Percentiles rank a stretch among this genome's conserved stretches.
Evolutionary conservation across 2,888 invertebrate genomes (phyloP).

Genomic region (Oxytorus armatus): DNA sequence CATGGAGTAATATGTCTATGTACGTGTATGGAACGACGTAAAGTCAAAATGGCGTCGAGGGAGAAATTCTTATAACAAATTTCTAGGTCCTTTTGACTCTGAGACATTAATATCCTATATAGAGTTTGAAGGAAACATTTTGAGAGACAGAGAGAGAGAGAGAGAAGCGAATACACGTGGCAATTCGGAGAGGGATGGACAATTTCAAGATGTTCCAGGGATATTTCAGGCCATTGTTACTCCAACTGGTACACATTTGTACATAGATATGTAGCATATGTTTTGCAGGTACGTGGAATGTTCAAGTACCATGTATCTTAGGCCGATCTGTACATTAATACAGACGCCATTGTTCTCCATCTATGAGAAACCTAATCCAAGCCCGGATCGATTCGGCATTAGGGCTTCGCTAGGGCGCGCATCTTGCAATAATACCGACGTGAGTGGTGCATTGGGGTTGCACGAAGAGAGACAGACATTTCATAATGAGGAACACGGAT

Average conservation of each 20-base stretch:
- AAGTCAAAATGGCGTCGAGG: too few species aligned
- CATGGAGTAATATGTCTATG: too few species aligned
- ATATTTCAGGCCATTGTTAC: conserved; percentile 8
- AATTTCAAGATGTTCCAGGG: conserved; percentile 17
- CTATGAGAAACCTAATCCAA: too few species aligned
- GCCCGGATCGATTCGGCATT: conserved; percentile 39
- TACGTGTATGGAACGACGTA: too few species aligned
- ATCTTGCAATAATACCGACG: conserved; percentile 9
- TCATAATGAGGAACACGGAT: too few species aligned
- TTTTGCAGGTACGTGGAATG: neutral
- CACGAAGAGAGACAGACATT: too few species aligned
- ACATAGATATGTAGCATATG: neutral
- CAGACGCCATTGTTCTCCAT: neutral
- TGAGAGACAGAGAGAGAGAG: neutral
- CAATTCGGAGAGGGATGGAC: neutral
- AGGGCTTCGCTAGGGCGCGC: conserved; percentile 18
- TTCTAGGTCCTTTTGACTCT: neutral
- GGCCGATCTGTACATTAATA: neutral
- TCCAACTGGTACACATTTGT: conserved; percentile 1
- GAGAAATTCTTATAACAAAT: too few species aligned
- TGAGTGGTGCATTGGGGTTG: neutral
- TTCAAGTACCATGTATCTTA: neutral
- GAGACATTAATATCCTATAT: neutral
- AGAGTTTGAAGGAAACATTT: neutral
- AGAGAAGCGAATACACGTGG: neutral